Conservation (phyloP, 2,113 vertebrate species). For the Lates calcarifer region DNA sequence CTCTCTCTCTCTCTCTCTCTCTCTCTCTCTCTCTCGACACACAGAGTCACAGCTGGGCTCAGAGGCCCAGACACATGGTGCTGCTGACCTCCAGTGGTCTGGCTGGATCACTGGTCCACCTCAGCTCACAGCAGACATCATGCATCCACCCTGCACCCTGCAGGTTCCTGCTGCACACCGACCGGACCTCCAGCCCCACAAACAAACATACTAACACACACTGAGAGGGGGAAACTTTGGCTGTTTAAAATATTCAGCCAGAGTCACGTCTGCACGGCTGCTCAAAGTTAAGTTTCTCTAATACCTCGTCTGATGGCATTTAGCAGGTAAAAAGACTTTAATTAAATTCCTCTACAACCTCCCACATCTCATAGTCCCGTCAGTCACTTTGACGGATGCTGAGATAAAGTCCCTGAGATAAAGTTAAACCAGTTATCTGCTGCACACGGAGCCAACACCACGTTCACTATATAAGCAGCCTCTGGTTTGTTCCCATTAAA, state of each 20-base stretch:
- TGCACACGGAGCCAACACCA: neutral
- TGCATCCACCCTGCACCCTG: neutral
- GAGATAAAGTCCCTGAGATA: neutral
- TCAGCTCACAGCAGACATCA: neutral
- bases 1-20: neutral
- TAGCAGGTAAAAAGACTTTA: too few species aligned
- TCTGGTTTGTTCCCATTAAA: neutral
- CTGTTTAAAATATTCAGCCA: too few species aligned
- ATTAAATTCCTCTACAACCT: too few species aligned
- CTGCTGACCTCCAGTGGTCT: conserved; percentile 85
- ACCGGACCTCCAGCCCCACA: neutral
- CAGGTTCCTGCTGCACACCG: neutral
- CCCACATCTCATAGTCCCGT: neutral
- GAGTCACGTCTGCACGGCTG: too few species aligned
- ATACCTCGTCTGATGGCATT: too few species aligned
- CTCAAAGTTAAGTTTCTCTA: too few species aligned
- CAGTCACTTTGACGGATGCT: neutral
- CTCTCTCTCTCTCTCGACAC: conserved; percentile 1
- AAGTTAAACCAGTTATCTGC: conserved; percentile 10
- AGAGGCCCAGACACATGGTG: conserved; percentile 48
- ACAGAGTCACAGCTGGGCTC: neutral
- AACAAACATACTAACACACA: neutral
- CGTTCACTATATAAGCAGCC: neutral
- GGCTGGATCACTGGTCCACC: conserved; percentile 53
- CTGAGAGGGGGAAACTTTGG: too few species aligned